Conservation (phyloP, 2,888 invertebrate genomes). For the Tinea trinotella region DNA sequence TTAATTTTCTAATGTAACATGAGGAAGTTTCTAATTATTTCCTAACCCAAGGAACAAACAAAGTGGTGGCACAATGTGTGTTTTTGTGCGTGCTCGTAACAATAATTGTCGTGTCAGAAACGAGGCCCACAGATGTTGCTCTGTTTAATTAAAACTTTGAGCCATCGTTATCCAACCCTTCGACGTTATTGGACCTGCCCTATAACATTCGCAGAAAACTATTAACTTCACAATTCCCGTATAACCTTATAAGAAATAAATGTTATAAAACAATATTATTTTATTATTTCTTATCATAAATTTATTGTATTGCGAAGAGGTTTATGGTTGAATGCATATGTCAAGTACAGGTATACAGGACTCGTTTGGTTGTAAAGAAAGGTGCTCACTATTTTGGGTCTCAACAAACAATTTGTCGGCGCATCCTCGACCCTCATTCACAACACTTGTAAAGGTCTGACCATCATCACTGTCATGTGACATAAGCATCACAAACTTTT, state of each 20-base stretch:
- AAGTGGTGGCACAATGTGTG: not conserved
- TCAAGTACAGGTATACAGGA: constrained; percentile 2
- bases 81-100: constrained; percentile 35
- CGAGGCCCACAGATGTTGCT: constrained; percentile 52
- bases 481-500: constrained; percentile 10
- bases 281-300: constrained; percentile 5
- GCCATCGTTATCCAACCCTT: constrained; percentile 51
- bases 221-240: constrained; percentile 3
- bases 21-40: not conserved
- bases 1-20: not conserved
- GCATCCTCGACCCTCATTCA: constrained; percentile 15
- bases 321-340: constrained; percentile 13
- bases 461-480: constrained; percentile 4
- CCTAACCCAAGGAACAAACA: not conserved
- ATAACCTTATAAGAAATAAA: constrained; percentile 4
- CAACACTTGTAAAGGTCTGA: constrained; percentile 15
- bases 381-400: constrained; percentile 15
- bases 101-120: constrained; percentile 55
- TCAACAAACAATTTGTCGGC: constrained; percentile 10
- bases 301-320: not conserved
- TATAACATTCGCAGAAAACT: not conserved
- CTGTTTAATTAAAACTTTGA: constrained; percentile 66
- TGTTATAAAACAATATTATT: not conserved
- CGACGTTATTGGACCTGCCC: constrained; percentile 43
- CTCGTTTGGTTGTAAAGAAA: not conserved